A percentile compares a stretch with the other conserved stretches of the same genome.
Evolutionary conservation across 2,888 invertebrate genomes (phyloP).

Genomic region (Petrophora chlorosata): DNA sequence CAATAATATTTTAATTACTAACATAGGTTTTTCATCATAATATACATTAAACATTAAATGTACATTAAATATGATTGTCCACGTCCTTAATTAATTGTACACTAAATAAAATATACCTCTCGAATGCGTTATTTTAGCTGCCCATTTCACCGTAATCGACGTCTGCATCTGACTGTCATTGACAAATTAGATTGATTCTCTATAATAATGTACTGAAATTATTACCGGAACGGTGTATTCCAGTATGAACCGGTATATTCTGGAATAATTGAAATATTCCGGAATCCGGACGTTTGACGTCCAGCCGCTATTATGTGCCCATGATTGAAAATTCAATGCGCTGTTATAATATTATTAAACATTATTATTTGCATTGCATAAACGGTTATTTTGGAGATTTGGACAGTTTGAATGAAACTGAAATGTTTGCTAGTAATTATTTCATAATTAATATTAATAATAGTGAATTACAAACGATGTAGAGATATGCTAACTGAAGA

Average conservation of each 20-base stretch:
- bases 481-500: too few species aligned
- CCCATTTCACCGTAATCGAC: slow-evolving; percentile 35
- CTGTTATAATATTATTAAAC: slow-evolving; percentile 9
- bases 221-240: slow-evolving; percentile 22
- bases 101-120: not conserved
- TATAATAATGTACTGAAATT: slow-evolving; percentile 56
- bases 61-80: too few species aligned
- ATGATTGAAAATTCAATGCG: slow-evolving; percentile 42
- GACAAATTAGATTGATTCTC: slow-evolving; percentile 71
- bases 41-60: too few species aligned
- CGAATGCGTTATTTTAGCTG: slow-evolving; percentile 51
- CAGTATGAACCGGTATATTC: slow-evolving; percentile 20
- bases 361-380: slow-evolving; percentile 1
- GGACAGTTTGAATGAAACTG: not conserved
- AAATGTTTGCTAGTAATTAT: too few species aligned
- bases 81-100: too few species aligned
- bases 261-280: slow-evolving; percentile 16
- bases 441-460: not conserved
- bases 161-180: slow-evolving; percentile 67
- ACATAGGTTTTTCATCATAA: too few species aligned
- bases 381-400: slow-evolving; percentile 2
- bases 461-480: too few species aligned
- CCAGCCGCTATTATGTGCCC: slow-evolving; percentile 27
- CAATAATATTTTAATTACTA: too few species aligned
- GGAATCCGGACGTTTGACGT: slow-evolving; percentile 16